Conservation (phyloP, 2,888 invertebrate species). For the Drosophila kokeensis region DNA sequence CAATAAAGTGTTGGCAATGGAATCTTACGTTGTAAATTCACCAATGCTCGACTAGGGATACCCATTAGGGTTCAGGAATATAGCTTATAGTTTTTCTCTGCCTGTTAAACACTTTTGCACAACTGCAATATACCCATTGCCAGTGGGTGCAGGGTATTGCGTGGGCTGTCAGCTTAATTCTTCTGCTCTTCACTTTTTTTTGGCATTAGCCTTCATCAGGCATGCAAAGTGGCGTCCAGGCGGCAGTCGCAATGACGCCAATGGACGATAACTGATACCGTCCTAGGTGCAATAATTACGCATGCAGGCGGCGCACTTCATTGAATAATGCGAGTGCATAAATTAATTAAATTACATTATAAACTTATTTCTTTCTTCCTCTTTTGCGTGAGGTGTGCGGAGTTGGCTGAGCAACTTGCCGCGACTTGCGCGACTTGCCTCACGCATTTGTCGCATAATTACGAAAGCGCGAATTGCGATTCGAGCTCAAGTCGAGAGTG, state of each 20-base stretch:
- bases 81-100: not conserved
- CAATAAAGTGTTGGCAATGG: constrained; percentile 24
- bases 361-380: constrained; percentile 27
- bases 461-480: constrained; percentile 66
- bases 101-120: not conserved
- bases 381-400: not conserved
- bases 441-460: constrained; percentile 80
- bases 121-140: not conserved
- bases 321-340: constrained; percentile 83
- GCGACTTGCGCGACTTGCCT: constrained; percentile 32
- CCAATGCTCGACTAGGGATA: not conserved
- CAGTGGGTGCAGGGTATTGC: not conserved
- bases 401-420: not conserved
- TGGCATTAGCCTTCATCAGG: constrained; percentile 52
- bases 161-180: not conserved
- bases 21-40: constrained; percentile 20
- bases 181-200: constrained; percentile 7
- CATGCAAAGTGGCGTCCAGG: constrained; percentile 48
- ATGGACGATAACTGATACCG: constrained; percentile 56
- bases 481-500: not conserved
- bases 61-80: not conserved
- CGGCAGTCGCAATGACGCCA: constrained; percentile 65
- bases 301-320: constrained; percentile 83
- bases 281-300: constrained; percentile 78
- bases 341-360: constrained; percentile 84